Conservation (phyloP, 2,797 vertebrate species). For the Rhinichthys osculus region DNA sequence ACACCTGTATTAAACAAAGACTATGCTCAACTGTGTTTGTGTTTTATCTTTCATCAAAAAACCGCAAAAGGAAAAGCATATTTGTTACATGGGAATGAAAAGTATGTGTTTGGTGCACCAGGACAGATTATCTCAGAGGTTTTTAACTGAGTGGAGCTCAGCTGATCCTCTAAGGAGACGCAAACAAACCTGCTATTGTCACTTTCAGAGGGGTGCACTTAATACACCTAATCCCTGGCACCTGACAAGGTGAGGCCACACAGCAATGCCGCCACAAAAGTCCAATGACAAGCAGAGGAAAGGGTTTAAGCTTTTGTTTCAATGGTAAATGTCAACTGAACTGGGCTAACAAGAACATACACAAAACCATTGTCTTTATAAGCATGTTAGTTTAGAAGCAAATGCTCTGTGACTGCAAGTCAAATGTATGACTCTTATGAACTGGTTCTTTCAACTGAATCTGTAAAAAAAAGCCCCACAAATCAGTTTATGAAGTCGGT, state of each 20-base stretch:
- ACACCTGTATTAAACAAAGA: neutral
- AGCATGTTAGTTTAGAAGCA: neutral
- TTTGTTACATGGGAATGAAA: slow-evolving; percentile 23
- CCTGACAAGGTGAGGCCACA: slow-evolving; percentile 67
- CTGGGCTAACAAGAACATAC: neutral
- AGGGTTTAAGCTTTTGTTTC: slow-evolving; percentile 53
- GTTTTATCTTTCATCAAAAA: neutral
- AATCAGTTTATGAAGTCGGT: neutral
- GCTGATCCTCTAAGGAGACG: slow-evolving; percentile 62
- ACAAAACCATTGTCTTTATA: neutral
- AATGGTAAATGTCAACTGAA: slow-evolving; percentile 47
- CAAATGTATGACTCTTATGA: neutral
- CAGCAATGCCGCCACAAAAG: slow-evolving; percentile 40
- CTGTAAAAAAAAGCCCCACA: neutral
- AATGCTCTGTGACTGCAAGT: neutral
- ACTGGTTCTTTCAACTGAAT: neutral
- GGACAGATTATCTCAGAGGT: slow-evolving; percentile 21
- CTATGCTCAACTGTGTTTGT: neutral
- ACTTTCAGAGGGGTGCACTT: slow-evolving; percentile 63
- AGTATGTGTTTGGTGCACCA: slow-evolving; percentile 15
- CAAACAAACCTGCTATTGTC: slow-evolving; percentile 69
- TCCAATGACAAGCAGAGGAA: slow-evolving; percentile 49
- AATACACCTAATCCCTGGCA: slow-evolving; percentile 69
- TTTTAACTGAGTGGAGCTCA: slow-evolving; percentile 44
- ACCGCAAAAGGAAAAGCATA: slow-evolving; percentile 4